Evolutionary conservation across 2,797 vertebrate species (phyloP).

Genomic region (Neosilurus hyrtlii): DNA sequence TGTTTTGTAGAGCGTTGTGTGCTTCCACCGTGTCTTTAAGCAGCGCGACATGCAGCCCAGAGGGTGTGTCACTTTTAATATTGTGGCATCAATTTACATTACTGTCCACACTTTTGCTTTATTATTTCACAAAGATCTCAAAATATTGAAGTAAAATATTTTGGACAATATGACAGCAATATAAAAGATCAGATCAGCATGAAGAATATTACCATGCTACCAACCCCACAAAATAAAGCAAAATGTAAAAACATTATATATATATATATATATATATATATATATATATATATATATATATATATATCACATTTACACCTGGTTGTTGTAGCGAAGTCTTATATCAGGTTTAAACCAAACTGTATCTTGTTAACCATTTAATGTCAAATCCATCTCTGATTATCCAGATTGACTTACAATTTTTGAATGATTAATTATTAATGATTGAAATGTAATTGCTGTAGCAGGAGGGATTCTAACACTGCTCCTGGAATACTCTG

Average conservation of each 20-base stretch:
- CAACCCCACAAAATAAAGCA: conserved; percentile 25
- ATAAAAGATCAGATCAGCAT: not conserved
- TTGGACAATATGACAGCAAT: not conserved
- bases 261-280: no score
- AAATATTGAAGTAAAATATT: not conserved
- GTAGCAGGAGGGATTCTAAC: not conserved
- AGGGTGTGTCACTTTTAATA: conserved; percentile 52
- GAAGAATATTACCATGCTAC: not conserved
- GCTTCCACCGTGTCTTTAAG: conserved; percentile 57
- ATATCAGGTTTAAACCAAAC: not conserved
- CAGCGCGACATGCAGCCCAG: conserved; percentile 66
- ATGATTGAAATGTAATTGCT: not conserved
- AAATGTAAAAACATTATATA: conserved; percentile 31
- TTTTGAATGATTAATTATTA: no score
- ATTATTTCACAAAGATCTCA: conserved; percentile 3
- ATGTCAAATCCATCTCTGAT: not conserved
- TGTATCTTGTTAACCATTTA: not conserved
- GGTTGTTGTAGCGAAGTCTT: conserved; percentile 15
- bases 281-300: no score
- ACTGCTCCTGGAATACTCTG: not conserved
- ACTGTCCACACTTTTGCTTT: not conserved
- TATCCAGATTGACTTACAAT: not conserved
- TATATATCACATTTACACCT: not conserved
- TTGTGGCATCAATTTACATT: not conserved
- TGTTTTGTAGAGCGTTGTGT: conserved; percentile 46